These are phyloP conservation scores for Drosophila arizonae DNA, from an alignment of 1,140 invertebrate genomes.

Conservation along the genomic window DNA sequence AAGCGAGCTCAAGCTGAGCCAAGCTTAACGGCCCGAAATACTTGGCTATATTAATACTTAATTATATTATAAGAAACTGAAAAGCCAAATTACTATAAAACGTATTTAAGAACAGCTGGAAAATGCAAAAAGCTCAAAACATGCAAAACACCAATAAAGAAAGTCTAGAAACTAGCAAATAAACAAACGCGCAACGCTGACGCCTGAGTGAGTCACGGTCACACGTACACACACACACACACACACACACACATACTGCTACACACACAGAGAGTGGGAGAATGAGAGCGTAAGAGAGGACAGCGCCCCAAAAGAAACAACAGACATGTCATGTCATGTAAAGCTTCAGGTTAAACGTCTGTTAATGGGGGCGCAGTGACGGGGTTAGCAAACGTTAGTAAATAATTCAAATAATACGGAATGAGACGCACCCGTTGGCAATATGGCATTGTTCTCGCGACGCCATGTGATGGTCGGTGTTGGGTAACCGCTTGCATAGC, in stretches of 20 bases:
- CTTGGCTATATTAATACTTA: background rate
- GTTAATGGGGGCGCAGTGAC: background rate
- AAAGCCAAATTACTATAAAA: slow-evolving; percentile 12
- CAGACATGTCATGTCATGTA: slow-evolving; percentile 27
- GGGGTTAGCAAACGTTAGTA: slow-evolving; percentile 27
- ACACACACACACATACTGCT: slow-evolving; percentile 1
- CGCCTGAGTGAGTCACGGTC: slow-evolving; percentile 78
- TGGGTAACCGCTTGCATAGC: slow-evolving; percentile 93
- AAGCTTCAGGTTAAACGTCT: slow-evolving; percentile 29
- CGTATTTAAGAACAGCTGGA: slow-evolving; percentile 24
- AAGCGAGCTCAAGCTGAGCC: slow-evolving; percentile 14
- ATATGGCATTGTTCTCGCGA: slow-evolving; percentile 95
- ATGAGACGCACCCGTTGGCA: slow-evolving; percentile 91
- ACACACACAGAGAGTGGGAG: slow-evolving; percentile 14
- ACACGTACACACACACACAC: slow-evolving; percentile 33
- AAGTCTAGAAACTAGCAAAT: slow-evolving; percentile 36
- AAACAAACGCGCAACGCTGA: slow-evolving; percentile 67
- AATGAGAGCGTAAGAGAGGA: slow-evolving; percentile 16
- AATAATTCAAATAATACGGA: slow-evolving; percentile 10
- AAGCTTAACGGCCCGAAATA: slow-evolving; percentile 30
- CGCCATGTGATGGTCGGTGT: slow-evolving; percentile 94
- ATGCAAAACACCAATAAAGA: slow-evolving; percentile 29
- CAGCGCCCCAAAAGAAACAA: slow-evolving; percentile 55
- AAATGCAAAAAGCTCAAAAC: slow-evolving; percentile 33
- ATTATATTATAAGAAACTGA: background rate